Evolutionary conservation across 2,113 vertebrate genomes (phyloP).

Genomic region (Paralichthys olivaceus): DNA sequence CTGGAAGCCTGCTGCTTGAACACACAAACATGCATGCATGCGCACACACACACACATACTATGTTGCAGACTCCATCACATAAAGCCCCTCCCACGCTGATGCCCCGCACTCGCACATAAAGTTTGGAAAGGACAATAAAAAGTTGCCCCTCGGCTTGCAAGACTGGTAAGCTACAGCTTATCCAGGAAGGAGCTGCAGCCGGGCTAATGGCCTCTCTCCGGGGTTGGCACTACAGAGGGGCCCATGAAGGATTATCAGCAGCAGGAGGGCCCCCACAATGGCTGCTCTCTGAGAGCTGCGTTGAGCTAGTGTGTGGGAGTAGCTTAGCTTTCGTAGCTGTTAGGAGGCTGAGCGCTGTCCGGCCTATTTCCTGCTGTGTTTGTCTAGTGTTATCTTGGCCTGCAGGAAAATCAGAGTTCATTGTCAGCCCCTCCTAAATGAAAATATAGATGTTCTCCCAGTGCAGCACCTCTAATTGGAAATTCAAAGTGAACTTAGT

Average conservation of each 20-base stretch:
- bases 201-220: slow-evolving; percentile 73
- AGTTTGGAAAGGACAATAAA: slow-evolving; percentile 76
- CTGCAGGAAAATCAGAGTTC: slow-evolving; percentile 41
- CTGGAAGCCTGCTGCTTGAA: slow-evolving; percentile 62
- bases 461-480: slow-evolving; percentile 49
- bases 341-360: slow-evolving; percentile 16
- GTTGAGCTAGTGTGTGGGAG: slow-evolving; percentile 54
- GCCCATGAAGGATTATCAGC: slow-evolving; percentile 66
- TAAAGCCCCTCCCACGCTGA: slow-evolving; percentile 45
- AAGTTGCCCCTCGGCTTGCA: slow-evolving; percentile 65
- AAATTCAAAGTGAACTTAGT: slow-evolving; percentile 46
- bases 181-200: slow-evolving; percentile 73
- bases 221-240: slow-evolving; percentile 53
- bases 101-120: slow-evolving; percentile 64
- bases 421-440: slow-evolving; percentile 23
- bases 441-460: slow-evolving; percentile 52
- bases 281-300: slow-evolving; percentile 51
- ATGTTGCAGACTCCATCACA: slow-evolving; percentile 39
- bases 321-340: slow-evolving; percentile 52
- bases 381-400: slow-evolving; percentile 26
- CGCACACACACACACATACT: slow-evolving; percentile 35
- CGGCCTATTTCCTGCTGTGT: slow-evolving; percentile 39
- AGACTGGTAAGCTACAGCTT: slow-evolving; percentile 69
- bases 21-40: slow-evolving; percentile 21
- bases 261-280: slow-evolving; percentile 62